These are phyloP conservation scores for Lordiphosa collinella DNA, from an alignment of 1,140 invertebrate genomes.

Conservation along the genomic window DNA sequence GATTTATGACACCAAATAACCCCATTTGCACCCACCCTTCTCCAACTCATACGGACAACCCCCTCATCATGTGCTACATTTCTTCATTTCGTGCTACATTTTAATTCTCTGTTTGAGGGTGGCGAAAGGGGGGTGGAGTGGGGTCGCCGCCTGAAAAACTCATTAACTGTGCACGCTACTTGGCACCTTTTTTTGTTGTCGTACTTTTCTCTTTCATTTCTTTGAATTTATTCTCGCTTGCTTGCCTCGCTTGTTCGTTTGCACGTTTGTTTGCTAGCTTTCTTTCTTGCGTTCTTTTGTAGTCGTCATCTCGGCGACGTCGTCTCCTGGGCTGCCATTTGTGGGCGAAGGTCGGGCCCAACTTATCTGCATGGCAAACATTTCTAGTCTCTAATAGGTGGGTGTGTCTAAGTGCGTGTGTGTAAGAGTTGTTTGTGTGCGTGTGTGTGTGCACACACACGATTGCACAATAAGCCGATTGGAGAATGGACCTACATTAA, in stretches of 20 bases:
- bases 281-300: constrained; percentile 25
- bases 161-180: constrained; percentile 77
- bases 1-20: constrained; percentile 68
- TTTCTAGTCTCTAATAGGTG: constrained; percentile 35
- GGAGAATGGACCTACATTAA: constrained; percentile 42
- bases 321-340: constrained; percentile 31
- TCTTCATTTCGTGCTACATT: constrained; percentile 71
- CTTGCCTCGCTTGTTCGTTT: constrained; percentile 21
- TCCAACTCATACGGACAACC: background rate
- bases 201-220: constrained; percentile 16
- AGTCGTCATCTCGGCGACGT: background rate
- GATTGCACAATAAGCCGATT: constrained; percentile 69
- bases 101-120: constrained; percentile 46
- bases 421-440: constrained; percentile 17
- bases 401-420: constrained; percentile 23
- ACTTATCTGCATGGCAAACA: constrained; percentile 64
- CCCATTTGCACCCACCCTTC: constrained; percentile 42
- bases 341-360: constrained; percentile 66
- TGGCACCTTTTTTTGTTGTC: constrained; percentile 59
- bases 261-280: constrained; percentile 26
- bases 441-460: constrained; percentile 53
- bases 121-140: background rate
- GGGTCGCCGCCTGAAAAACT: constrained; percentile 53
- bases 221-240: constrained; percentile 49
- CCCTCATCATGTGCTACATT: constrained; percentile 61